Conservation (phyloP, 2,797 vertebrate genomes). For the Lepilemur ruficaudatus region DNA sequence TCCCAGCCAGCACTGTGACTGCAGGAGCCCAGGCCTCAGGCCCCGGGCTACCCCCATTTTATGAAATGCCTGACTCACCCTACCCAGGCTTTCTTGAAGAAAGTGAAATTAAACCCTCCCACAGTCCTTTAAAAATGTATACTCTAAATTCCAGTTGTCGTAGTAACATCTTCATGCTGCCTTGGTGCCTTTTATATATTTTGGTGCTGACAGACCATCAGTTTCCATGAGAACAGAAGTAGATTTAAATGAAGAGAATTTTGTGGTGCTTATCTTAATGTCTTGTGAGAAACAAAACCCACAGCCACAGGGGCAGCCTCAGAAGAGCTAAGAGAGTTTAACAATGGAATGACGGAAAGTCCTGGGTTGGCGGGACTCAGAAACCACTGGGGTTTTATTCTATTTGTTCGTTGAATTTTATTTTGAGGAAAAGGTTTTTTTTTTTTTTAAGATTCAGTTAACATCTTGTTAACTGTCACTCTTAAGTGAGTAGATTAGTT, state of each 20-base stretch:
- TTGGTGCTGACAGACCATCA: slow-evolving; percentile 22
- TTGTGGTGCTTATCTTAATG: background rate
- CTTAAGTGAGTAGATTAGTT: background rate
- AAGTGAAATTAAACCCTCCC: slow-evolving; percentile 56
- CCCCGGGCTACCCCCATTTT: background rate
- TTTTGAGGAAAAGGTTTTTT: background rate
- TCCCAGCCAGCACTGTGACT: background rate
- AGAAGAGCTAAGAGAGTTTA: background rate
- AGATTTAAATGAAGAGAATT: background rate
- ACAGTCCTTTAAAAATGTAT: slow-evolving; percentile 45
- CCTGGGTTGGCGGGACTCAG: background rate
- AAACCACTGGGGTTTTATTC: background rate
- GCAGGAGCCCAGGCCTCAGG: background rate
- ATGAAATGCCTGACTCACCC: slow-evolving; percentile 4
- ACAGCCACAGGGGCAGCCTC: background rate
- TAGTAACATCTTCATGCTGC: slow-evolving; percentile 55
- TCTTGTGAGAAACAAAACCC: background rate
- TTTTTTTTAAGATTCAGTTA: background rate
- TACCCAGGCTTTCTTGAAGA: slow-evolving; percentile 25
- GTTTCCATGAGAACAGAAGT: slow-evolving; percentile 74
- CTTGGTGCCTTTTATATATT: slow-evolving; percentile 35
- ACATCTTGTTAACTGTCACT: background rate
- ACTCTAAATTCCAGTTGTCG: slow-evolving; percentile 59
- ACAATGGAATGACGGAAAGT: background rate
- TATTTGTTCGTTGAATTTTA: background rate